Percentiles rank a stretch among this genome's conserved stretches.
Evolutionary conservation across 2,888 invertebrate genomes (phyloP).

Genomic region (Desoria tigrina): DNA sequence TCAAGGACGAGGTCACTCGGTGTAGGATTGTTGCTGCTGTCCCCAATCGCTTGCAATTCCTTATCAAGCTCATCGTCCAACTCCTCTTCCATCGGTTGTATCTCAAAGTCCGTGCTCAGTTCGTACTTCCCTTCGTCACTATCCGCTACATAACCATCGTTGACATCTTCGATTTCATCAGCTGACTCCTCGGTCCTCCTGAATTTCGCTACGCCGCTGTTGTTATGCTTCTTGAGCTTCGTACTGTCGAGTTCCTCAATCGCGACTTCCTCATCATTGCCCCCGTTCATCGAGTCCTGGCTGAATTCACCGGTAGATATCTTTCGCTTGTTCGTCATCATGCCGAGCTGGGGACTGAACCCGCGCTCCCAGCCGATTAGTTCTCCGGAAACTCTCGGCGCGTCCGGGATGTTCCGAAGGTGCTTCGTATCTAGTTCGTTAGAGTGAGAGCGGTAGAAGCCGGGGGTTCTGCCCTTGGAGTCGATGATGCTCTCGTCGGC

Average conservation of each 20-base stretch:
- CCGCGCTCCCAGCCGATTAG: slow-evolving; percentile 46
- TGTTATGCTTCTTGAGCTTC: slow-evolving; percentile 25
- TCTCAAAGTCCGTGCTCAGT: slow-evolving; percentile 47
- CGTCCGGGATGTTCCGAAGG: slow-evolving; percentile 73
- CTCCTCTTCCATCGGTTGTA: slow-evolving; percentile 47
- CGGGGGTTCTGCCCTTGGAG: slow-evolving; percentile 80
- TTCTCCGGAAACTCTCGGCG: slow-evolving; percentile 64
- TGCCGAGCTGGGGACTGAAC: slow-evolving; percentile 39
- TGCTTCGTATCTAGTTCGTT: slow-evolving; percentile 72
- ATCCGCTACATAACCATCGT: slow-evolving; percentile 9
- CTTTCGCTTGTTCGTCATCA: slow-evolving; percentile 54
- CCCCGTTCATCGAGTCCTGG: slow-evolving; percentile 22
- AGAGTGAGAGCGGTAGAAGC: slow-evolving; percentile 64
- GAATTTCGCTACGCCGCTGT: slow-evolving; percentile 19
- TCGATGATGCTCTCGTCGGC: slow-evolving; percentile 82
- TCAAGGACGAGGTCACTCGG: neutral
- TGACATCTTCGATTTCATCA: slow-evolving; percentile 37
- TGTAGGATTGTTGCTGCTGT: neutral
- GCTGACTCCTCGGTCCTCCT: slow-evolving; percentile 48
- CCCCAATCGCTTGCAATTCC: slow-evolving; percentile 33
- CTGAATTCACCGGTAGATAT: slow-evolving; percentile 51
- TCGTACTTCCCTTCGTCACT: slow-evolving; percentile 33
- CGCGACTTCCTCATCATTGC: slow-evolving; percentile 48
- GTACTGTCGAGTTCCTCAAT: neutral
- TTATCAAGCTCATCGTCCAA: slow-evolving; percentile 28